Evolutionary conservation across 2,888 invertebrate genomes (phyloP), one percentile per base, ranked within the genome.

Genomic region (Palloptera scutellata): DNA sequence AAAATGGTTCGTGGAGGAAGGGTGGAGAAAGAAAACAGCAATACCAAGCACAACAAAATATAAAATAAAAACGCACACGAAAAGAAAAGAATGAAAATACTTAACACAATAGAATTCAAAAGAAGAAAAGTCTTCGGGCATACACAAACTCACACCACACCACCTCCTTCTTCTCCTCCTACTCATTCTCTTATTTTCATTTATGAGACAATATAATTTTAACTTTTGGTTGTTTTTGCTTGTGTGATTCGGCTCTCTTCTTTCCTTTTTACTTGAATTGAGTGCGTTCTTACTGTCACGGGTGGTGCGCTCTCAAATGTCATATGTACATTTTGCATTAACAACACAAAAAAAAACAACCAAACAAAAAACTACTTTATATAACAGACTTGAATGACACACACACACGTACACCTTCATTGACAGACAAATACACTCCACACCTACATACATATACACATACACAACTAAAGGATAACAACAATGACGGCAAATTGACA

Each of bases 401-500:
- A 64, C 41, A 67, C 48, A 43, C 40, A 57, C 17, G 6, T 12
- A 15, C 40, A 45, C 40, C n/a, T 15, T 10, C 45, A 57, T 42
- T 61, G 48, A 61, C 10, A 40, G 12, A 40, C 10, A 40, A 30
- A 40, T 13, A 53, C 53, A 53, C 30, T 11, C 12, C 30, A 30
- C 30, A 30, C 30, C 30, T 4, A 30, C 30, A 30, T n/a, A n/a
- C n/a, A n/a, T n/a, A n/a, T n/a, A 30, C 2, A 30, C 30, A 30
- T 6, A 30, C 30, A 65, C 15, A n/a, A 61, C 61, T 59, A 69
- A 64, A 4, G 42, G 64, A 69, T 61, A 60, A 64, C 57, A 65
- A 64, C 61, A 54, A 66, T 63, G 61, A 61, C 61, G 45, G 40
- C n/a, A 66, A 66, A 61, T 40, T 59, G 60, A 67, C 53, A 64